These are phyloP conservation scores for Nylanderia fulva DNA, from an alignment of 1,140 invertebrate species.

Conservation along the genomic window DNA sequence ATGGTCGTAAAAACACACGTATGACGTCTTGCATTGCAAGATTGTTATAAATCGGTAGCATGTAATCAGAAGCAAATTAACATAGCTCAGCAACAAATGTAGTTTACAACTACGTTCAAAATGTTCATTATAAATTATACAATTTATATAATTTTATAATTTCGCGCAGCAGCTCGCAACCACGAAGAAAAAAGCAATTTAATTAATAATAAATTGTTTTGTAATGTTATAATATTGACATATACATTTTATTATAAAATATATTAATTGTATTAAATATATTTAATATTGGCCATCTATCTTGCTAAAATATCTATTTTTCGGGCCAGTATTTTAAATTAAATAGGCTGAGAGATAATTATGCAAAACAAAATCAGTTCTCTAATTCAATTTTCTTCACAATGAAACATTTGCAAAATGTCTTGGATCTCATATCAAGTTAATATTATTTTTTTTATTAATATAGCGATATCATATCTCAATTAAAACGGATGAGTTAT, in stretches of 20 bases:
- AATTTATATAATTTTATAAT: neutral
- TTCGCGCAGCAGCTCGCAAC: neutral
- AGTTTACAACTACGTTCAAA: neutral
- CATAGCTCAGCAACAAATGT: neutral
- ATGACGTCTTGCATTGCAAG: neutral
- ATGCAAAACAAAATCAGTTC: too few species aligned
- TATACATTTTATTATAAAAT: neutral
- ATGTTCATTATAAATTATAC: neutral
- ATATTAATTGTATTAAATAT: neutral
- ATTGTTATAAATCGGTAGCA: constrained; percentile 3
- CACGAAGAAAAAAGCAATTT: neutral
- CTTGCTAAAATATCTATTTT: too few species aligned
- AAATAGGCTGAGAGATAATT: too few species aligned
- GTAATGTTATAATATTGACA: neutral
- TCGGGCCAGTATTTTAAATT: too few species aligned
- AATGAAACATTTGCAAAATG: too few species aligned
- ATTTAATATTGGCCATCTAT: neutral
- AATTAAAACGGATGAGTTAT: too few species aligned
- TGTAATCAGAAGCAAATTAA: constrained; percentile 15
- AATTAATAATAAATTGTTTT: neutral
- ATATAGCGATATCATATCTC: too few species aligned
- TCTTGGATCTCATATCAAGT: too few species aligned
- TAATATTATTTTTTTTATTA: too few species aligned
- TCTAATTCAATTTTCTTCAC: too few species aligned
- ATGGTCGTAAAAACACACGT: constrained; percentile 17